Base-by-base conservation (phyloP, 2,888 invertebrate genomes). In the Conistra vaccinii region DNA sequence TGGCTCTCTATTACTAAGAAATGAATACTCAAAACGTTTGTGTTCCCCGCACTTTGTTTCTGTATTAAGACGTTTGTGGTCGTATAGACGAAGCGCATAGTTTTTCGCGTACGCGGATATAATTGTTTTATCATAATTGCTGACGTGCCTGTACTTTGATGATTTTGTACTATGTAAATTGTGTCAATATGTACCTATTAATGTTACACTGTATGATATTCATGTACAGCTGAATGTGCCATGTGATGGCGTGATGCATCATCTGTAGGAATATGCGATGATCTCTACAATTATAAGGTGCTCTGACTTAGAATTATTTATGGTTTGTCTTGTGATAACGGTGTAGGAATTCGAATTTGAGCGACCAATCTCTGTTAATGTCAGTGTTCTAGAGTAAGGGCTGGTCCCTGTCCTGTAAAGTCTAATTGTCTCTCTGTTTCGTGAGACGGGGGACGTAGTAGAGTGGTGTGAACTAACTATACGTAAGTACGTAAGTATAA, bases 281-380 rank as follows among this genome's bases (percentile, higher is more conserved):
- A 96, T 96, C 96, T 96, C 96, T 96, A 96, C 96, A 96, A 96
- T 96, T 96, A 95, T 96, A 96, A 96, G 96, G 96, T 96, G 96
- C 96, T 96, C 96, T 95, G 94, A 95, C 92, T 93, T 96, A 96
- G 95, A 93, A 94, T 94, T 94, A 95, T 94, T 94, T 92, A 92
- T 93, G 94, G 93, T 93, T 93, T 92, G 92, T 94, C 94, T 94
- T 95, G 95, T 95, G 96, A 95, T 95, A 95, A 92, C 91, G 92
- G 90, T 90, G 88, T 94, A 94, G 91, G 92, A 91, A 93, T 92
- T 92, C 90, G 91, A 93, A 93, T 93, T 91, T 89, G 94, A 93
- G 92, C 94, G 95, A 95, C 96, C 95, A 95, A 95, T 95, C 89
- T 93, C 91, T 93, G 91, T 93, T 92, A 92, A 91, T 91, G 90